Percentiles rank a stretch among this genome's conserved stretches.
Conservation (phyloP, 2,888 invertebrate genomes). For the Phaonia tiefii region DNA sequence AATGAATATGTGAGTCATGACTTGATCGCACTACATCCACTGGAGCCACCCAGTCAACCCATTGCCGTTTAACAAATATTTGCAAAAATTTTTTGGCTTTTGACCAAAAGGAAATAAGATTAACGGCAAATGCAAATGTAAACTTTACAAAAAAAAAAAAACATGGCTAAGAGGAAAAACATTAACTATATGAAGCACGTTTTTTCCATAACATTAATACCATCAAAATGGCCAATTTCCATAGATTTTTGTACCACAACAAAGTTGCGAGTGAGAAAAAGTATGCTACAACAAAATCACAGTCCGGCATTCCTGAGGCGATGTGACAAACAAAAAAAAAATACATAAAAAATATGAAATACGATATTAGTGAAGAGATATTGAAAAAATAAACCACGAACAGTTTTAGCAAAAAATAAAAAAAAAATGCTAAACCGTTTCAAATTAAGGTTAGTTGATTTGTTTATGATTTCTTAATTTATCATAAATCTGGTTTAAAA, state of each 20-base stretch:
- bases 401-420: too few species aligned
- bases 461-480: constrained; percentile 58
- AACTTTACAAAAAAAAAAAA: constrained; percentile 17
- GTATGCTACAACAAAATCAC: neutral
- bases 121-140: constrained; percentile 12
- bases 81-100: constrained; percentile 58
- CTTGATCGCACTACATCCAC: constrained; percentile 13
- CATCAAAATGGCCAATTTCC: constrained; percentile 62
- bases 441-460: constrained; percentile 30
- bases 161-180: constrained; percentile 31
- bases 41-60: constrained; percentile 10
- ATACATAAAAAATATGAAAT: constrained; percentile 6
- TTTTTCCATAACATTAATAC: constrained; percentile 48
- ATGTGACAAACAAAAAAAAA: constrained; percentile 50
- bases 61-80: constrained; percentile 52
- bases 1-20: constrained; percentile 65
- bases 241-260: constrained; percentile 45
- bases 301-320: constrained; percentile 40
- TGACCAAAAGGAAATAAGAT: constrained; percentile 65
- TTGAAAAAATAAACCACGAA: neutral
- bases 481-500: constrained; percentile 15
- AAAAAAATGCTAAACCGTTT: constrained; percentile 11
- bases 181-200: constrained; percentile 61
- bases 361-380: neutral
- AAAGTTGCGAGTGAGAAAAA: constrained; percentile 20